Conservation (phyloP, 64 coral and sea anemone species). For the Catalaphyllia jardinei region DNA sequence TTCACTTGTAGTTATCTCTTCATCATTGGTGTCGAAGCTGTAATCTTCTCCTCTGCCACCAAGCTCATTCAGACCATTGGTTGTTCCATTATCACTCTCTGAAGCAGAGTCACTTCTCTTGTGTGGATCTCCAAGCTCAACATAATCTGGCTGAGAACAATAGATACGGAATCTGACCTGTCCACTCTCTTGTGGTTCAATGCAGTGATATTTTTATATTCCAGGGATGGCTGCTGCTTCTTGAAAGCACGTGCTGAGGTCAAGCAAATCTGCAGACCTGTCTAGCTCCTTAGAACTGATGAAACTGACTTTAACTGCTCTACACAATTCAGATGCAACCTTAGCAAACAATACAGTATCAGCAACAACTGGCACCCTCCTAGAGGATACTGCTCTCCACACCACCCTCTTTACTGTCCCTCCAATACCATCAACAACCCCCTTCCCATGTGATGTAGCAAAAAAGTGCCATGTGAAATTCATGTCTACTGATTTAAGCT, state of each 20-base stretch:
- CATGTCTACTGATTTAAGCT: neutral
- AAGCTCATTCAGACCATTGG: neutral
- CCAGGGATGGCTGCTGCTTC: neutral
- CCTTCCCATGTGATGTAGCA: conserved; percentile 37
- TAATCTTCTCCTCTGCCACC: neutral
- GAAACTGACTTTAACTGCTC: conserved; percentile 19
- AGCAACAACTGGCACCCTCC: conserved; percentile 1
- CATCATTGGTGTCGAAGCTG: neutral
- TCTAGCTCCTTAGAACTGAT: neutral
- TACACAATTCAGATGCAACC: conserved; percentile 2
- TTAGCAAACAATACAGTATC: conserved; percentile 14
- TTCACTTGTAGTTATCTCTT: neutral
- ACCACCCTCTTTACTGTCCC: conserved; percentile 31
- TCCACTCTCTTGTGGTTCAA: conserved; percentile 19
- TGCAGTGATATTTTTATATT: conserved; percentile 11
- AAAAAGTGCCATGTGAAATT: conserved; percentile 29
- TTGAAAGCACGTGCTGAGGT: conserved; percentile 9
- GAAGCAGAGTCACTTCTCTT: neutral
- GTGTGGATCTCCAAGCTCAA: conserved; percentile 35
- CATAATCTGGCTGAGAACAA: conserved; percentile 33
- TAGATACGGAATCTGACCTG: neutral
- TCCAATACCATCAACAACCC: conserved; percentile 34
- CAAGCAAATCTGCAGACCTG: neutral
- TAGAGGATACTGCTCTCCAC: conserved; percentile 29
- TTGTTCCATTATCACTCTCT: neutral